Conservation (phyloP, 2,113 vertebrate genomes). For the Trichomycterus rosablanca region DNA sequence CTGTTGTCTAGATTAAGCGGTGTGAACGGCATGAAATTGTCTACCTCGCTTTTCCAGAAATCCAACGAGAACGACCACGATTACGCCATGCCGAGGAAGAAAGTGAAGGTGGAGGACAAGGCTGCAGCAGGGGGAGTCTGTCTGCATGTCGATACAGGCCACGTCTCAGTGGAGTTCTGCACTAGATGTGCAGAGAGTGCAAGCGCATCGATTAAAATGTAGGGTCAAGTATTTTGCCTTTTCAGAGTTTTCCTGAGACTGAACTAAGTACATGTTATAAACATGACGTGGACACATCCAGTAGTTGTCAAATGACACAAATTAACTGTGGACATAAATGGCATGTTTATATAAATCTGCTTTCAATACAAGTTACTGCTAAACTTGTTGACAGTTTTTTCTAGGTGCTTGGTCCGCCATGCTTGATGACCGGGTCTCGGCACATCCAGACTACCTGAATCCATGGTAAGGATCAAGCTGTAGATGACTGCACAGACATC, state of each 20-base stretch:
- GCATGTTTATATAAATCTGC: constrained; percentile 56
- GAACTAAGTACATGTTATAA: constrained; percentile 59
- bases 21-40: constrained; percentile 86
- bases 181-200: constrained; percentile 87
- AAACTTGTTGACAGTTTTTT: constrained; percentile 99
- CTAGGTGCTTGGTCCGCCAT: constrained; percentile 97
- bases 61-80: constrained; percentile 73
- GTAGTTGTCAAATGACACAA: constrained; percentile 45
- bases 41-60: constrained; percentile 90
- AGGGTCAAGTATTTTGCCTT: constrained; percentile 87
- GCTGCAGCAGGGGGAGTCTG: constrained; percentile 80
- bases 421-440: constrained; percentile 90
- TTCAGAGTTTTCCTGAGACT: constrained; percentile 63
- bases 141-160: constrained; percentile 92
- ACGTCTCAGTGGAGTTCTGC: constrained; percentile 98
- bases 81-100: constrained; percentile 76
- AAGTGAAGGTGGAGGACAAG: constrained; percentile 72
- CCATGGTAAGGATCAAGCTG: constrained; percentile 95
- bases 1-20: constrained; percentile 86
- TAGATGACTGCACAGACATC: constrained; percentile 51
- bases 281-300: constrained; percentile 45
- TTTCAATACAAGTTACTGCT: constrained; percentile 90
- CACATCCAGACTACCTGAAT: constrained; percentile 85
- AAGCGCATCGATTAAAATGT: constrained; percentile 85
- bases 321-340: constrained; percentile 50